A percentile compares a stretch with the other conserved stretches of the same genome.
These are phyloP conservation scores for Prochilodus magdalenae DNA, from an alignment of 2,113 vertebrate species.

Conservation along the genomic window DNA sequence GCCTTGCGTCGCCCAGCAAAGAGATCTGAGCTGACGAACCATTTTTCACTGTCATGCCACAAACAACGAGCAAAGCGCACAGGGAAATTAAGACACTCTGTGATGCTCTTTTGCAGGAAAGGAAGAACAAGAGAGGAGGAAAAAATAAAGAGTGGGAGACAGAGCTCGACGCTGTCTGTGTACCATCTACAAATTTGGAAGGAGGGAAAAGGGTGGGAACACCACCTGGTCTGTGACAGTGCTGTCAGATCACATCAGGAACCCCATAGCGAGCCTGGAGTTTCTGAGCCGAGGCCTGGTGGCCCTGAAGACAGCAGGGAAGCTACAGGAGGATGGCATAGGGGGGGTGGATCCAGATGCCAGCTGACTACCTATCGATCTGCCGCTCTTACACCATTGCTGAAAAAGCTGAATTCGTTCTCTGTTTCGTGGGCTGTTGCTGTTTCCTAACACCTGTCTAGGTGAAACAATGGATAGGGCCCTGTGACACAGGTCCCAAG, in stretches of 20 bases:
- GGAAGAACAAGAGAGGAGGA: constrained; percentile 30
- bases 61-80: constrained; percentile 55
- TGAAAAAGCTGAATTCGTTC: constrained; percentile 27
- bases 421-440: not conserved
- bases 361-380: constrained; percentile 10
- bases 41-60: constrained; percentile 67
- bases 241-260: constrained; percentile 55
- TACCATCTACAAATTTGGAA: constrained; percentile 47
- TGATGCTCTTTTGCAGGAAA: constrained; percentile 46
- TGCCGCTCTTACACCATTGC: constrained; percentile 37
- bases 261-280: constrained; percentile 22
- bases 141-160: constrained; percentile 16
- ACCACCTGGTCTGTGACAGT: constrained; percentile 56
- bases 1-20: constrained; percentile 55
- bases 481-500: not conserved
- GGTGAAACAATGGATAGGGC: not conserved
- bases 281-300: constrained; percentile 21
- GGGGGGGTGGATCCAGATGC: constrained; percentile 40
- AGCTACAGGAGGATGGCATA: constrained; percentile 21
- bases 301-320: constrained; percentile 9
- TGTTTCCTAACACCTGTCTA: constrained; percentile 15
- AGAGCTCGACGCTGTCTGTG: constrained; percentile 30
- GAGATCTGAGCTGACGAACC: constrained; percentile 61
- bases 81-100: constrained; percentile 59
- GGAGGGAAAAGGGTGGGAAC: constrained; percentile 28